phyloP scores from a whole-genome alignment of 1,140 invertebrate genomes.

The Leptopilina clavipes region DNA sequence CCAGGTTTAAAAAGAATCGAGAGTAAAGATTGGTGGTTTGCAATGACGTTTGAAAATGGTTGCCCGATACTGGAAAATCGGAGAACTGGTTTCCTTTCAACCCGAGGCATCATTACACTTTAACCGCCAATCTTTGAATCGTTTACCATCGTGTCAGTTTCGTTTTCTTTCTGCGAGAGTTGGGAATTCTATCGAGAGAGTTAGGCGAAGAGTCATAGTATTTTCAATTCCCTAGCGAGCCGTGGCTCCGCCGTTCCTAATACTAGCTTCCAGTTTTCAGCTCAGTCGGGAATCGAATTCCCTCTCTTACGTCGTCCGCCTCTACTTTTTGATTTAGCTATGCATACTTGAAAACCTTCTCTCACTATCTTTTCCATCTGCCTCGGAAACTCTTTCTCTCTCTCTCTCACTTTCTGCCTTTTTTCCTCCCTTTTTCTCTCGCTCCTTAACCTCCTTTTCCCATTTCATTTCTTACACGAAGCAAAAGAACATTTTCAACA shows the following conservation, averaged over 20 bases:
- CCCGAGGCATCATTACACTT: conserved; percentile 24
- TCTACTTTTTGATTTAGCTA: conserved; percentile 33
- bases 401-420: conserved; percentile 30
- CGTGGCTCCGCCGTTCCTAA: neutral
- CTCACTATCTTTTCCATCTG: conserved; percentile 14
- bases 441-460: conserved; percentile 33
- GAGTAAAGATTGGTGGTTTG: neutral
- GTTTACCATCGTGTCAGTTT: conserved; percentile 27
- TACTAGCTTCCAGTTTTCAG: conserved; percentile 30
- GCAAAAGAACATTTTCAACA: neutral
- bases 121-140: conserved; percentile 28
- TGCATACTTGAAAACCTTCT: conserved; percentile 34
- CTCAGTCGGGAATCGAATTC: conserved; percentile 38
- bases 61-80: neutral
- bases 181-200: conserved; percentile 24
- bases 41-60: conserved; percentile 1
- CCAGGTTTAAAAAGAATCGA: too few relatives aligned
- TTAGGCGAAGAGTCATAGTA: conserved; percentile 14
- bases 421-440: conserved; percentile 28
- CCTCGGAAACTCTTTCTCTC: conserved; percentile 2
- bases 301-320: conserved; percentile 10
- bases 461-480: conserved; percentile 17
- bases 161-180: conserved; percentile 11
- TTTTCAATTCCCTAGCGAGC: conserved; percentile 20
- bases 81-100: conserved; percentile 2